Percentiles rank a stretch among this genome's conserved stretches.
Evolutionary conservation across 2,888 invertebrate species (phyloP).

Genomic region (Pollenia griseotomentosa): DNA sequence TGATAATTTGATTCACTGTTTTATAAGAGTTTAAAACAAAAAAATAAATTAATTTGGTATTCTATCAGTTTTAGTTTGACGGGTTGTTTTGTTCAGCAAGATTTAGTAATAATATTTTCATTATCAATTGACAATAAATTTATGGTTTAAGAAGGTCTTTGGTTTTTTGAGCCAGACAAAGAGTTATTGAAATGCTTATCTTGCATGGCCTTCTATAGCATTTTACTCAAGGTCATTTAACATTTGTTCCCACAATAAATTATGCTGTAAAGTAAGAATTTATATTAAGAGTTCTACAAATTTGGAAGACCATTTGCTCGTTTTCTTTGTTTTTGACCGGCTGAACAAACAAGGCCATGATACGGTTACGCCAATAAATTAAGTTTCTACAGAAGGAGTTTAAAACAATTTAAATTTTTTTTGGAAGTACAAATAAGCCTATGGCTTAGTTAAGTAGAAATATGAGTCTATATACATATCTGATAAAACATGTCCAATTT

Average conservation of each 20-base stretch:
- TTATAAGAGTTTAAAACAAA: conserved; percentile 1
- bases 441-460: no score
- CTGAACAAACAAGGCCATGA: no score
- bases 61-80: background rate
- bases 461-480: no score
- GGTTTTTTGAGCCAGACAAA: background rate
- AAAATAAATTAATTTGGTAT: no score
- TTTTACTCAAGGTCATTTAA: conserved; percentile 17
- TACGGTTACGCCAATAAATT: no score
- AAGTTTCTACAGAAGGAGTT: no score
- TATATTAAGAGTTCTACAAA: background rate
- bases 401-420: no score
- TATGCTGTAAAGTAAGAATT: background rate
- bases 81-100: background rate
- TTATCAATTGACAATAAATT: conserved; percentile 45
- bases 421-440: no score
- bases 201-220: background rate
- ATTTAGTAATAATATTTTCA: conserved; percentile 32
- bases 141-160: conserved; percentile 39
- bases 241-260: background rate
- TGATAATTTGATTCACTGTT: conserved; percentile 12
- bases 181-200: background rate
- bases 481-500: no score
- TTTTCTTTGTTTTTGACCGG: no score
- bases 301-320: background rate